Evolutionary conservation across 1,140 invertebrate genomes (phyloP).

Genomic region (Acromyrmex heyeri): DNA sequence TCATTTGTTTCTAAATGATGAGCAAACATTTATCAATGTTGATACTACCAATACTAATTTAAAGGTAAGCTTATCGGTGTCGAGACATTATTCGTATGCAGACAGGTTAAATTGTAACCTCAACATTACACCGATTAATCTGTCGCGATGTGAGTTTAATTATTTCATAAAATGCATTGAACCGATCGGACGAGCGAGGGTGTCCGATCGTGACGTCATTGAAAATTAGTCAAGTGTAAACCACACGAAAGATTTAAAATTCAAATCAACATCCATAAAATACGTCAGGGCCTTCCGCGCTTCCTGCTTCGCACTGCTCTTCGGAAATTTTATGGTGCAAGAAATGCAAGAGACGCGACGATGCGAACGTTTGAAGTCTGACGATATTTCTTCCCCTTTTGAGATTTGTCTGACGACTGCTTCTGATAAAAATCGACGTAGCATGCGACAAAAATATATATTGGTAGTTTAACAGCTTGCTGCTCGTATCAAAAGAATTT

Average conservation of each 20-base stretch:
- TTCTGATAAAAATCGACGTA: slow-evolving; percentile 63
- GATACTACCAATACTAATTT: slow-evolving; percentile 49
- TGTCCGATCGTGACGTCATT: slow-evolving; percentile 15
- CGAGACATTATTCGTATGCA: slow-evolving; percentile 49
- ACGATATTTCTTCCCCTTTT: slow-evolving; percentile 65
- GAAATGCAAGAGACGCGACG: slow-evolving; percentile 67
- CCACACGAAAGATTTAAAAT: slow-evolving; percentile 73
- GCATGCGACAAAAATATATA: slow-evolving; percentile 47
- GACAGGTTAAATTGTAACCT: slow-evolving; percentile 51
- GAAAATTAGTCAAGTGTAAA: slow-evolving; percentile 75
- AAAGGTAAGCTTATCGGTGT: slow-evolving; percentile 44
- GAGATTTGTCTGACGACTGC: slow-evolving; percentile 45
- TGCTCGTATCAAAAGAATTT: slow-evolving; percentile 48
- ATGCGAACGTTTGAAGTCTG: slow-evolving; percentile 69
- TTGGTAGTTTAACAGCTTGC: slow-evolving; percentile 24
- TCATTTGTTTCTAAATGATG: slow-evolving; percentile 58
- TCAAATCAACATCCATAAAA: slow-evolving; percentile 74
- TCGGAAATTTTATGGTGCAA: slow-evolving; percentile 69
- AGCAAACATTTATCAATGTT: slow-evolving; percentile 34
- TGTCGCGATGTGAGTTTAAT: slow-evolving; percentile 58
- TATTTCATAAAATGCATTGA: slow-evolving; percentile 55
- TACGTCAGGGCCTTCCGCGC: slow-evolving; percentile 43
- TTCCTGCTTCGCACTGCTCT: slow-evolving; percentile 47
- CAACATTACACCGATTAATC: slow-evolving; percentile 52
- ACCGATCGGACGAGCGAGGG: slow-evolving; percentile 6